A percentile compares a stretch with the other conserved stretches of the same genome.
Conservation (phyloP, 2,888 invertebrate genomes). For the Polyploca ridens region DNA sequence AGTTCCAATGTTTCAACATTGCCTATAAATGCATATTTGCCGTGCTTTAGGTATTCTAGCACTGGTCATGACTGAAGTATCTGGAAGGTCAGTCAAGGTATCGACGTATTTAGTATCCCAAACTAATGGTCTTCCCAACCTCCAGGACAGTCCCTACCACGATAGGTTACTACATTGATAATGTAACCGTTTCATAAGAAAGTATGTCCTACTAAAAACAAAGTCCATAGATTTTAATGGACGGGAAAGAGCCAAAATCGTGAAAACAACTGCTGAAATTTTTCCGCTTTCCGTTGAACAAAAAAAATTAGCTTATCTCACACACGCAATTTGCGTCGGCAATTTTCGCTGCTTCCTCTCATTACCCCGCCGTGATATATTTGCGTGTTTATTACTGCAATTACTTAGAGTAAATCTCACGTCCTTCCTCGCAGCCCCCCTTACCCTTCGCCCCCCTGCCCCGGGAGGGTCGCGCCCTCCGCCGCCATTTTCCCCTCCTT, state of each 20-base stretch:
- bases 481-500: constrained; percentile 81
- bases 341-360: constrained; percentile 83
- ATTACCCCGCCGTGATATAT: constrained; percentile 84
- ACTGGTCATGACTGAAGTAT: too few species aligned
- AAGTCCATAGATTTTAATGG: constrained; percentile 2
- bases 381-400: constrained; percentile 85
- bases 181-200: not conserved
- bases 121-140: too few species aligned
- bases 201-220: not conserved
- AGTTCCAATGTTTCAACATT: too few species aligned
- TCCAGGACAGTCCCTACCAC: too few species aligned
- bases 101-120: too few species aligned
- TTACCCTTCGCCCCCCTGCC: constrained; percentile 39
- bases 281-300: constrained; percentile 47
- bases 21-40: too few species aligned
- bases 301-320: constrained; percentile 82
- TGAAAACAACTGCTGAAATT: constrained; percentile 45
- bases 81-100: too few species aligned
- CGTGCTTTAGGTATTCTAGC: too few species aligned
- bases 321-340: constrained; percentile 83
- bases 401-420: constrained; percentile 86
- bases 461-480: constrained; percentile 79
- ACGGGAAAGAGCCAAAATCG: constrained; percentile 38
- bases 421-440: constrained; percentile 79
- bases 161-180: too few species aligned